Evolutionary conservation across 2,113 vertebrate genomes (phyloP).

Genomic region (Cololabis saira): DNA sequence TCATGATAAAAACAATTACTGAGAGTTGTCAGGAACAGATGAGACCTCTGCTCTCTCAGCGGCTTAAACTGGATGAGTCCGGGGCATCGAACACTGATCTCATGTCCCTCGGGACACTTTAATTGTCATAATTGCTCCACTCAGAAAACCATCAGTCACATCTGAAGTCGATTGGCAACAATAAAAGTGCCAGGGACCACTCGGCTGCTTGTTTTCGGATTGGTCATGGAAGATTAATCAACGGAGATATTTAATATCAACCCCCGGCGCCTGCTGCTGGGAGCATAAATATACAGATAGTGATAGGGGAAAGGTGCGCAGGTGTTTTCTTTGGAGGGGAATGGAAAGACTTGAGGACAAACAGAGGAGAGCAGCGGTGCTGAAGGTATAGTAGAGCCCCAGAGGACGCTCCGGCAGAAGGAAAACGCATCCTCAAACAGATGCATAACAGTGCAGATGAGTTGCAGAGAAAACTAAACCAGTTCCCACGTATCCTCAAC

Average conservation of each 20-base stretch:
- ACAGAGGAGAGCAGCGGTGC: conserved; percentile 37
- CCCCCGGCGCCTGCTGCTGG: conserved; percentile 30
- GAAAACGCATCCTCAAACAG: conserved; percentile 68
- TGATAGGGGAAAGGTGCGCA: conserved; percentile 35
- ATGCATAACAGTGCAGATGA: conserved; percentile 68
- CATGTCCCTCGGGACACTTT: conserved; percentile 59
- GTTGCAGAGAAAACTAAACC: conserved; percentile 43
- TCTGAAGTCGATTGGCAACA: conserved; percentile 58
- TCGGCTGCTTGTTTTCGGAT: conserved; percentile 54
- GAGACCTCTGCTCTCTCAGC: conserved; percentile 28
- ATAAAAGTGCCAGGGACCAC: conserved; percentile 63
- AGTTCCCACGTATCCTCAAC: conserved; percentile 38
- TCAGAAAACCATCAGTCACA: conserved; percentile 68
- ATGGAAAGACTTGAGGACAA: conserved; percentile 42
- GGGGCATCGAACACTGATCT: conserved; percentile 57
- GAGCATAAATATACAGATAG: conserved; percentile 60
- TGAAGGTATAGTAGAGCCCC: conserved; percentile 56
- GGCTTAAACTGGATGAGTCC: conserved; percentile 34
- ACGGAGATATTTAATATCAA: conserved; percentile 60
- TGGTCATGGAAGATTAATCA: conserved; percentile 54
- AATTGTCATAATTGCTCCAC: conserved; percentile 75
- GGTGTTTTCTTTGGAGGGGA: conserved; percentile 57
- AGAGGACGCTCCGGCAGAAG: conserved; percentile 65
- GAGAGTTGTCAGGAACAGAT: conserved; percentile 22
- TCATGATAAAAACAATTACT: conserved; percentile 68